phyloP scores from a whole-genome alignment of 2,797 vertebrate genomes.

The Ptychadena robeensis region DNA sequence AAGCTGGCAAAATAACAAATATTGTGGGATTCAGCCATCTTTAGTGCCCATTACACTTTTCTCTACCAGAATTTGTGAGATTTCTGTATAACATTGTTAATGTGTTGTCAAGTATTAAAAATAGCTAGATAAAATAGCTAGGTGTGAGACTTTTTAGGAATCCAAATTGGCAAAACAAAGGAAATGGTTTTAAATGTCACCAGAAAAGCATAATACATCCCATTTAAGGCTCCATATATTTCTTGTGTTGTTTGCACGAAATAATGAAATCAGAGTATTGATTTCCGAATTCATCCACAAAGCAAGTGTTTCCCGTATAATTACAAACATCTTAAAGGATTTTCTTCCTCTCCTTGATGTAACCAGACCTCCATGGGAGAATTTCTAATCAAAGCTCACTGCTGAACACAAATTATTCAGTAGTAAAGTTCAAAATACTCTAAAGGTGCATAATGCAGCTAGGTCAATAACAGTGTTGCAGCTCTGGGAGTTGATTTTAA shows the following conservation, averaged over 20 bases:
- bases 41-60: too few relatives aligned
- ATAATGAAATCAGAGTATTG: constrained; percentile 48
- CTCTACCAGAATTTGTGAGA: background rate
- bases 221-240: constrained; percentile 6
- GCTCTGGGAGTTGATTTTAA: too few relatives aligned
- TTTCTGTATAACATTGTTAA: background rate
- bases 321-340: constrained; percentile 42
- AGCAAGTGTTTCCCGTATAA: constrained; percentile 39
- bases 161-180: constrained; percentile 19
- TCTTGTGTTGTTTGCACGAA: constrained; percentile 30
- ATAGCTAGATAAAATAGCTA: background rate
- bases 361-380: constrained; percentile 39
- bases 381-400: constrained; percentile 22
- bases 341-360: constrained; percentile 39
- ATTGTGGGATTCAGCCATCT: too few relatives aligned
- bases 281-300: constrained; percentile 47
- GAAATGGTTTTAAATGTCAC: constrained; percentile 23
- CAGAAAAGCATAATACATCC: constrained; percentile 22
- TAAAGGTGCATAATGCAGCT: background rate
- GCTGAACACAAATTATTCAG: constrained; percentile 15
- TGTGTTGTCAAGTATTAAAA: too few relatives aligned
- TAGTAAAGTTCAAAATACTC: constrained; percentile 11
- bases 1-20: too few relatives aligned
- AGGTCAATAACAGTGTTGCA: background rate
- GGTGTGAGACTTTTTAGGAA: background rate